These are phyloP conservation scores for Drosophila anomalata DNA, from an alignment of 2,888 invertebrate genomes.

Conservation along the genomic window DNA sequence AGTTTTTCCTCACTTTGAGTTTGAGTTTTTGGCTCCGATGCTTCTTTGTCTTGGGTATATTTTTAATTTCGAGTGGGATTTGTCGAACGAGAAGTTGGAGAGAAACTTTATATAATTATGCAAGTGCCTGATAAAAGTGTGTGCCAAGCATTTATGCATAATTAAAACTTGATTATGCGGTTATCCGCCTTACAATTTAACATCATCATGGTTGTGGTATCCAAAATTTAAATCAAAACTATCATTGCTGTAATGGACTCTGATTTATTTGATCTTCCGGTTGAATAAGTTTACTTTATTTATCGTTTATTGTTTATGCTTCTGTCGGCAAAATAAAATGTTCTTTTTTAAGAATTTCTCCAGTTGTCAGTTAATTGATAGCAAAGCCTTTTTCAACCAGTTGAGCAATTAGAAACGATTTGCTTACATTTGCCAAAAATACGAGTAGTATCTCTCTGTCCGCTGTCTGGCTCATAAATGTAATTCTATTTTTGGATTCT, in stretches of 20 bases:
- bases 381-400: constrained; percentile 6
- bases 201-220: neutral
- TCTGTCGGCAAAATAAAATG: constrained; percentile 5
- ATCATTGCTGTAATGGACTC: neutral
- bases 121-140: constrained; percentile 48
- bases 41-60: constrained; percentile 55
- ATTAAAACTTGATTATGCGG: constrained; percentile 68
- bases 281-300: constrained; percentile 23
- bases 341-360: constrained; percentile 7
- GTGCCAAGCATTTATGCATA: constrained; percentile 37
- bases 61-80: constrained; percentile 52
- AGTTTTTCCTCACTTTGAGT: constrained; percentile 44
- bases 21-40: constrained; percentile 60
- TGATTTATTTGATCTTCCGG: constrained; percentile 24
- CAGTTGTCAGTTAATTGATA: constrained; percentile 26
- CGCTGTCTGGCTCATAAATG: neutral
- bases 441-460: no score
- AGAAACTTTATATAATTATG: constrained; percentile 46
- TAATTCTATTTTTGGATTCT: neutral
- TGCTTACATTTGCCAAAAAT: constrained; percentile 19
- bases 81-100: constrained; percentile 10
- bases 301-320: constrained; percentile 12
- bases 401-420: constrained; percentile 37
- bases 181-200: constrained; percentile 23
- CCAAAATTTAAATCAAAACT: neutral